Percentiles rank a stretch among this genome's conserved stretches.
These are phyloP conservation scores for Schizaphis graminum DNA, from an alignment of 2,888 invertebrate species.

Conservation along the genomic window DNA sequence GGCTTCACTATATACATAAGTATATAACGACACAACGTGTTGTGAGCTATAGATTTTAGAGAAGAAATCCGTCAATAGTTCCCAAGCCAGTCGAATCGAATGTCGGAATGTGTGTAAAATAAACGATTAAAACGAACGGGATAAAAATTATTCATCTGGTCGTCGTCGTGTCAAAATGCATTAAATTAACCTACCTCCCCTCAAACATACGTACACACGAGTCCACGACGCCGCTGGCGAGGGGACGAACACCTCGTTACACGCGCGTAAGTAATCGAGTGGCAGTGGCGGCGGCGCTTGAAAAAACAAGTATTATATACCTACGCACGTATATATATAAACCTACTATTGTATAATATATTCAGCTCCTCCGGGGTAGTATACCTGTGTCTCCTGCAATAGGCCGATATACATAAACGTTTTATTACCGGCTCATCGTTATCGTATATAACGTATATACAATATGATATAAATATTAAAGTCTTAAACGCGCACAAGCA, in stretches of 20 bases:
- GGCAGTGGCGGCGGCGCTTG: constrained; percentile 14
- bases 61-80: background rate
- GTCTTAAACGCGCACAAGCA: background rate
- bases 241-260: background rate
- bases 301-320: constrained; percentile 1
- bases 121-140: background rate
- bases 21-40: too few relatives aligned
- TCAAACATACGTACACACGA: background rate
- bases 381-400: background rate
- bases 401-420: background rate
- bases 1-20: background rate
- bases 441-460: background rate
- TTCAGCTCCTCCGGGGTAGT: constrained; percentile 19
- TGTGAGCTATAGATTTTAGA: background rate
- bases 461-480: background rate
- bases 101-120: background rate
- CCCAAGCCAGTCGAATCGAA: background rate
- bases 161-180: background rate
- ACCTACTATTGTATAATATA: background rate
- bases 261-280: constrained; percentile 30
- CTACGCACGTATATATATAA: background rate
- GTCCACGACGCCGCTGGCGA: background rate
- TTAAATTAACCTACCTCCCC: background rate
- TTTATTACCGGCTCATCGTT: constrained; percentile 9
- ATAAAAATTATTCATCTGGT: background rate